Evolutionary conservation across 2,888 invertebrate genomes (phyloP).

Genomic region (Perdita meconis): DNA sequence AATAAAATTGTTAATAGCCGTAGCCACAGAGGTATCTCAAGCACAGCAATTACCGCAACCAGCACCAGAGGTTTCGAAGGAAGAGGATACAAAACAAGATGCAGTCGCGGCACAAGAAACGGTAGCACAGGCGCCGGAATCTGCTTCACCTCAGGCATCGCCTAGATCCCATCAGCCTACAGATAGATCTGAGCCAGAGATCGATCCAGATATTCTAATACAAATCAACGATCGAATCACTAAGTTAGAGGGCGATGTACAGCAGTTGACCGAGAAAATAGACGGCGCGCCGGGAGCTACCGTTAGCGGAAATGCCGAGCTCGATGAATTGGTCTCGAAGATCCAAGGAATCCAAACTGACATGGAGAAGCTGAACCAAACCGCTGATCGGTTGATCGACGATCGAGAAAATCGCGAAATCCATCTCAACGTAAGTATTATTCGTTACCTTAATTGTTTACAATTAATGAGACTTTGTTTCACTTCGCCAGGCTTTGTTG

Average conservation of each 20-base stretch:
- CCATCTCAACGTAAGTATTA: slow-evolving; percentile 85
- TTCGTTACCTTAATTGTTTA: background rate
- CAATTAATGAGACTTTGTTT: background rate
- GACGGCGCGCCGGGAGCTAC: slow-evolving; percentile 41
- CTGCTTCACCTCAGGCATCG: too few species aligned
- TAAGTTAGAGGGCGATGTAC: slow-evolving; percentile 66
- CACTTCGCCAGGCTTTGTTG: slow-evolving; percentile 85
- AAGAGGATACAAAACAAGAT: background rate
- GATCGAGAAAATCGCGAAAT: slow-evolving; percentile 86
- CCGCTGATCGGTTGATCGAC: slow-evolving; percentile 84
- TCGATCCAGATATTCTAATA: slow-evolving; percentile 26
- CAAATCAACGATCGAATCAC: slow-evolving; percentile 59
- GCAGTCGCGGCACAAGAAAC: background rate
- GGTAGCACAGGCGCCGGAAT: too few species aligned
- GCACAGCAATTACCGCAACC: background rate
- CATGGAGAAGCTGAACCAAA: slow-evolving; percentile 82
- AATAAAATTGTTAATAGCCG: too few species aligned
- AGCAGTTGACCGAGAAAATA: slow-evolving; percentile 69
- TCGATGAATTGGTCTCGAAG: slow-evolving; percentile 82
- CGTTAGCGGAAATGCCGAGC: slow-evolving; percentile 39
- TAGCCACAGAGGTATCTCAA: too few species aligned
- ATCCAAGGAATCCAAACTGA: slow-evolving; percentile 83
- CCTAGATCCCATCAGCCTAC: too few species aligned
- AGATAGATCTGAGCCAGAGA: slow-evolving; percentile 17
- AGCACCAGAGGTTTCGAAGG: background rate